These are phyloP conservation scores for Steinernema feltiae DNA, from an alignment of 1,140 invertebrate genomes.

Conservation along the genomic window DNA sequence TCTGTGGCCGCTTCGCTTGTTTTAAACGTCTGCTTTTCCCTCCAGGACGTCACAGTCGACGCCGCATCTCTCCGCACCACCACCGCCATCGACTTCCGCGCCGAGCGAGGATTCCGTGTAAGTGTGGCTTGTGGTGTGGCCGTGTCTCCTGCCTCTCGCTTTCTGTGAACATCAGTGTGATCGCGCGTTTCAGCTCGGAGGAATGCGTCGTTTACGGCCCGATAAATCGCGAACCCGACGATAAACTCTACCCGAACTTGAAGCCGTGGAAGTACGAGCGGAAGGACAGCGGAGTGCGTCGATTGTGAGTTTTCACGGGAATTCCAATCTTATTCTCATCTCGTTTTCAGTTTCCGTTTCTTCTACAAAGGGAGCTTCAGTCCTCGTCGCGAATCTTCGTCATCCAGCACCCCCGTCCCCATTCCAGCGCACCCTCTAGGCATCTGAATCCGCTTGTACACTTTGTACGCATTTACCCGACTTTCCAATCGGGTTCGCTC, in stretches of 20 bases:
- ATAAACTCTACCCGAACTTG: too few relatives aligned
- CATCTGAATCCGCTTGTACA: not conserved
- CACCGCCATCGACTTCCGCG: not conserved
- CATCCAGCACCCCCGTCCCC: conserved; percentile 21
- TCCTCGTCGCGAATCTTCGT: conserved; percentile 23
- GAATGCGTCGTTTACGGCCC: conserved; percentile 88
- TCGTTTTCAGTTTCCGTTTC: conserved; percentile 41
- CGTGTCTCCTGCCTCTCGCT: not conserved
- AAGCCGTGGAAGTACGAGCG: conserved; percentile 59
- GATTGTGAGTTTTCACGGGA: conserved; percentile 49
- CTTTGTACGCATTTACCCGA: conserved; percentile 6
- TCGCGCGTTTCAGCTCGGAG: conserved; percentile 59
- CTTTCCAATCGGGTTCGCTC: not conserved
- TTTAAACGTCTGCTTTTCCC: not conserved
- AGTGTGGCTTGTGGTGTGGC: not conserved
- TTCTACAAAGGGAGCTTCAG: conserved; percentile 38
- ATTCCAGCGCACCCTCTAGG: conserved; percentile 13
- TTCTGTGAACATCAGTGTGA: not conserved
- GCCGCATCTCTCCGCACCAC: not conserved
- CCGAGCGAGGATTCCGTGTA: conserved; percentile 19
- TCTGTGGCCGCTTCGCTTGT: not conserved
- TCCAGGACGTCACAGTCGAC: not conserved
- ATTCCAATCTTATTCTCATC: conserved; percentile 16
- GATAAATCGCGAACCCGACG: conserved; percentile 85
- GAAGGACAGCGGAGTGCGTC: conserved; percentile 52